phyloP scores from a whole-genome alignment of 2,797 vertebrate genomes.

The Fratercula arctica region DNA sequence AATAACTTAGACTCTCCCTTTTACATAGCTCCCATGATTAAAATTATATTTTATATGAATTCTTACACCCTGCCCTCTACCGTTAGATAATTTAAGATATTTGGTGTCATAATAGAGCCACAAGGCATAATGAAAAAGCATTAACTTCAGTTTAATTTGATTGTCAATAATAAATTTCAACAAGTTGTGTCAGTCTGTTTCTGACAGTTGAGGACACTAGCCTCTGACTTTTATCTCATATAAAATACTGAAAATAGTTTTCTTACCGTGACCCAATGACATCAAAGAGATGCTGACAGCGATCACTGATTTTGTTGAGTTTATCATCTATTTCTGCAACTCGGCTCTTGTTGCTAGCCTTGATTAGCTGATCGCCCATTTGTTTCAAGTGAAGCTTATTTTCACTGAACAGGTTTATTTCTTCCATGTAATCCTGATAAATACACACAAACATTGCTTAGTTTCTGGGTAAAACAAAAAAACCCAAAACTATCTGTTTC shows the following conservation, averaged over 20 bases:
- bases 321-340: constrained; percentile 89
- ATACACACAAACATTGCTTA: constrained; percentile 31
- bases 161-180: background rate
- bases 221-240: background rate
- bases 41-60: background rate
- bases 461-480: background rate
- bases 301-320: constrained; percentile 87
- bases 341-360: constrained; percentile 86
- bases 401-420: constrained; percentile 92
- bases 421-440: constrained; percentile 94
- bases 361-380: constrained; percentile 90
- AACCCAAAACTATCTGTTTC: background rate
- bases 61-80: background rate
- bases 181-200: background rate
- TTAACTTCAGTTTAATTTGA: background rate
- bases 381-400: constrained; percentile 90
- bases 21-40: background rate
- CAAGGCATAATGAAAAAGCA: background rate
- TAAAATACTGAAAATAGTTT: background rate
- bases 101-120: background rate
- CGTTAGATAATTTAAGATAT: background rate
- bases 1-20: background rate
- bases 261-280: constrained; percentile 91
- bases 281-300: constrained; percentile 94
- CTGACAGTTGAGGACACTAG: background rate